A percentile compares a stretch with the other conserved stretches of the same genome.
Evolutionary conservation across 2,797 vertebrate species (phyloP).

Genomic region (Natrix natrix): DNA sequence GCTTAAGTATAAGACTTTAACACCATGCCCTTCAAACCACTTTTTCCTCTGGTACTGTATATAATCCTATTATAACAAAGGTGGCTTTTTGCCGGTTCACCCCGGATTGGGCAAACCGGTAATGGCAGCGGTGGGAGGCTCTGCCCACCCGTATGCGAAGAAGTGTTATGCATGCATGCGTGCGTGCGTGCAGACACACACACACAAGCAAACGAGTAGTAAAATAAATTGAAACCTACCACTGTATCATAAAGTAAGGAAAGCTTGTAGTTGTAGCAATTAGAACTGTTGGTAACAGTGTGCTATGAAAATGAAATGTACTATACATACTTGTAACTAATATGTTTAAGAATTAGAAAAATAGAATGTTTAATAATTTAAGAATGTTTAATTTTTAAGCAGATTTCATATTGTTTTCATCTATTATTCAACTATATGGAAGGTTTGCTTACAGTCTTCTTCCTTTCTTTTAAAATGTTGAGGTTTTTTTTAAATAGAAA

Average conservation of each 20-base stretch:
- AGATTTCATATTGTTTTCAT: conserved; percentile 47
- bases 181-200: no score
- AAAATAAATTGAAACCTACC: no score
- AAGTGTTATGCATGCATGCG: no score
- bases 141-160: no score
- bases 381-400: conserved; percentile 52
- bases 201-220: no score
- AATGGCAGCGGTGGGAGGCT: no score
- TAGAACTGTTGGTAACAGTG: not conserved
- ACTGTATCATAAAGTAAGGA: not conserved
- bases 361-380: conserved; percentile 54
- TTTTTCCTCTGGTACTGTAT: not conserved
- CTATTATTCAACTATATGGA: conserved; percentile 37
- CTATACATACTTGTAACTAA: conserved; percentile 37
- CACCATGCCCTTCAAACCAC: not conserved
- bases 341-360: conserved; percentile 48
- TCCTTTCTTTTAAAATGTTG: not conserved
- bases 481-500: not conserved
- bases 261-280: not conserved
- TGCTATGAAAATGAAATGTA: not conserved
- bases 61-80: not conserved
- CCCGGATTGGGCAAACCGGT: no score
- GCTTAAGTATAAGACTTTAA: not conserved
- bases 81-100: no score
- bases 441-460: not conserved